Evolutionary conservation across 2,888 invertebrate genomes (phyloP), one percentile per base, ranked within the genome.

Genomic region (Zelleria hepariella): DNA sequence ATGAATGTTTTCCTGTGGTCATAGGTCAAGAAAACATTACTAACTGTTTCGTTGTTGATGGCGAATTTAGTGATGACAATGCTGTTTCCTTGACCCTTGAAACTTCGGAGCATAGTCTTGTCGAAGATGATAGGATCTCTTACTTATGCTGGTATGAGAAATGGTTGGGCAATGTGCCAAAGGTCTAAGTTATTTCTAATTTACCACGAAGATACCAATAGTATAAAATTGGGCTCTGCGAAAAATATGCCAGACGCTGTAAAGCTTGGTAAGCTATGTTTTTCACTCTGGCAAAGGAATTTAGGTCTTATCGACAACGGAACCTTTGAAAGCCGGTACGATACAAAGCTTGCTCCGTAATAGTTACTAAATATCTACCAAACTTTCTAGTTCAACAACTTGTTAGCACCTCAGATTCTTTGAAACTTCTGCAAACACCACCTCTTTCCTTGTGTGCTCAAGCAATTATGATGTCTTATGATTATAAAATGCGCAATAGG

Each of bases 341-440:
- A 42, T 42, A 77, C 77, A 78, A 77, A 78, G 71, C 69, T 63
- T 69, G 68, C 66, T 67, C 67, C 77, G 77, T 82, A 80, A 82
- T 82, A 81, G 76, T 76, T 79, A 68, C 68, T 62, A 65, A 49
- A 21, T 49, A 49, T 66, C 66, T 67, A 73, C 73, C 69, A 68
- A 71, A 74, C 68, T 75, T 78, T 78, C 74, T 77, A 71, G 78
- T 75, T 73, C 75, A 70, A 72, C 62, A 42, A 69, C 75, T 75
- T 75, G 74, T 77, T 79, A 78, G 68, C 70, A 65, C 67, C 68
- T 66, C 62, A 64, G 69, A 65, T 64, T 62, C 61, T 60, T 58
- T 25, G 20, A 42, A 42, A 2, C 32, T 15, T 42, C 32, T 3
- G 32, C 32, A 42, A 42, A 42, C 32, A 42, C 32, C 15, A 42